Evolutionary conservation across 2,113 vertebrate species (phyloP).

Genomic region (Pterophyllum scalare): DNA sequence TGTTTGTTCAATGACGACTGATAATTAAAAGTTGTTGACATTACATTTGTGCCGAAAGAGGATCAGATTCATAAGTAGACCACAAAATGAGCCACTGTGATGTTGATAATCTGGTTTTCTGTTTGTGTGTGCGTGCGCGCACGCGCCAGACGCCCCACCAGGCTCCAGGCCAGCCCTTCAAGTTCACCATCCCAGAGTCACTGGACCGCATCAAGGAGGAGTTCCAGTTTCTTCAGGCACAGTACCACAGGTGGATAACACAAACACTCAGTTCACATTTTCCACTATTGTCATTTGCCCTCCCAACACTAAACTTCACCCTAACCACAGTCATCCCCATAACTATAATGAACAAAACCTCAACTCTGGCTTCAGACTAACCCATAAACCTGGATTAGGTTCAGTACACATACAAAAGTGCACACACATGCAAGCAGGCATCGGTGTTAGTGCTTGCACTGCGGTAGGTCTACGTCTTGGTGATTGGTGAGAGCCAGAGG

Average conservation of each 20-base stretch:
- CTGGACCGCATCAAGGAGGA: conserved; percentile 98
- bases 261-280: conserved; percentile 40
- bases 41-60: conserved; percentile 22
- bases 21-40: conserved; percentile 58
- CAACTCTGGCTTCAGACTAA: conserved; percentile 60
- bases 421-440: conserved; percentile 53
- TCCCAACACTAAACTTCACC: conserved; percentile 51
- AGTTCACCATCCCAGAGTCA: conserved; percentile 97
- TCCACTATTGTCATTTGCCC: conserved; percentile 50
- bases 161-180: conserved; percentile 92
- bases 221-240: conserved; percentile 97
- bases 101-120: conserved; percentile 35
- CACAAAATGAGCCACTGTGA: conserved; percentile 43
- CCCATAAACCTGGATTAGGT: conserved; percentile 71
- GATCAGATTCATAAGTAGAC: conserved; percentile 17
- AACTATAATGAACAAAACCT: conserved; percentile 66
- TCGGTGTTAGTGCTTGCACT: conserved; percentile 57
- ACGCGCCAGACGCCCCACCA: conserved; percentile 90
- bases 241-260: conserved; percentile 93
- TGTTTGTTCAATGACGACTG: conserved; percentile 27
- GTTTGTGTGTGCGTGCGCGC: background rate
- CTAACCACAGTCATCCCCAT: conserved; percentile 49
- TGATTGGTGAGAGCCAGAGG: conserved; percentile 81
- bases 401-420: conserved; percentile 48
- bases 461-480: conserved; percentile 75